Evolutionary conservation across 92 coral and sea anemone genomes (phyloP).

Genomic region (Parazoanthus darwini): DNA sequence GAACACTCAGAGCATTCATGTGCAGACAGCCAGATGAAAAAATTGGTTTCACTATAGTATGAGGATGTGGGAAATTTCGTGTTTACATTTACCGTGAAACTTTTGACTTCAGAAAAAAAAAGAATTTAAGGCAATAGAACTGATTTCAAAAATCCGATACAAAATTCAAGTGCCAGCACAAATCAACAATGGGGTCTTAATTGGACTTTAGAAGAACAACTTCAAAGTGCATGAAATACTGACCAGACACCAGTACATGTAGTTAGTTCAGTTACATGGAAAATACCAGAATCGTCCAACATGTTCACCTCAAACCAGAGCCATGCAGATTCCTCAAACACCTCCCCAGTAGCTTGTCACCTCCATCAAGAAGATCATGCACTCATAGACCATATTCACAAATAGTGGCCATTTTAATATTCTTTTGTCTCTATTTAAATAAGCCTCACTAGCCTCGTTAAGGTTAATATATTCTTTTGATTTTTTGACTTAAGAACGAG

Average conservation of each 20-base stretch:
- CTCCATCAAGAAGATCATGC: no score
- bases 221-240: not conserved
- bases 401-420: no score
- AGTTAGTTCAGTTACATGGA: not conserved
- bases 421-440: no score
- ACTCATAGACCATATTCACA: no score
- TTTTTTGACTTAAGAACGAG: no score
- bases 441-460: no score
- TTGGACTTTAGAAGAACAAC: not conserved
- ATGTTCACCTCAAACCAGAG: not conserved
- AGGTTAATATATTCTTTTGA: no score
- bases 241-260: not conserved
- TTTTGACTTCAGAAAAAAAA: no score
- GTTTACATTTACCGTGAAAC: not conserved
- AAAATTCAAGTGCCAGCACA: not conserved
- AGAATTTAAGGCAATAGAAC: no score
- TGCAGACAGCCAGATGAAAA: not conserved
- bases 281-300: not conserved
- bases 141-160: no score
- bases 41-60: not conserved
- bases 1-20: not conserved
- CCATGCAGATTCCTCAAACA: no score
- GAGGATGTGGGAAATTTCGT: not conserved
- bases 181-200: not conserved
- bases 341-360: no score